Percentiles rank a stretch among this genome's conserved stretches.
Evolutionary conservation across 2,113 vertebrate genomes (phyloP).

Genomic region (Polypterus bichir): DNA sequence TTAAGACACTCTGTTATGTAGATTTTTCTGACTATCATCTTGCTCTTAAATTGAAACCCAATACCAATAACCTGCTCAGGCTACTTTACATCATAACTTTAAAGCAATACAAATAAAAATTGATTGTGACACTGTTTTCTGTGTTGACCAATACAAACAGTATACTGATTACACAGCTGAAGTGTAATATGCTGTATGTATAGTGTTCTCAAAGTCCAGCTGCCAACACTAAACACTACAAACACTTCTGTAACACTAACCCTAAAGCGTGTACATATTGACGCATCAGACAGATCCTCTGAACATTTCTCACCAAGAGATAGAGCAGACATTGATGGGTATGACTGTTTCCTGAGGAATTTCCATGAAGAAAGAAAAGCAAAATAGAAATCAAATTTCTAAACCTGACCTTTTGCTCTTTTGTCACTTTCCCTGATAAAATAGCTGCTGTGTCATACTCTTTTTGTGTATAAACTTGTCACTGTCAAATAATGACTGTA

Average conservation of each 20-base stretch:
- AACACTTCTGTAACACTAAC: constrained; percentile 2
- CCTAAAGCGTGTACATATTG: neutral
- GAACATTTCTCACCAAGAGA: constrained; percentile 21
- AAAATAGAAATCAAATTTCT: constrained; percentile 17
- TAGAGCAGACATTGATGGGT: constrained; percentile 11
- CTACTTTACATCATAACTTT: too few relatives aligned
- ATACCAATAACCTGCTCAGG: too few relatives aligned
- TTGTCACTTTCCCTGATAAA: constrained; percentile 7
- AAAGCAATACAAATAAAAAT: too few relatives aligned
- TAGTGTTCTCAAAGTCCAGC: too few relatives aligned
- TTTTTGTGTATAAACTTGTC: constrained; percentile 16
- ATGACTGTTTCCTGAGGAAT: constrained; percentile 20
- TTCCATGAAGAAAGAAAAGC: constrained; percentile 20
- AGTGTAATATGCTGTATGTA: too few relatives aligned
- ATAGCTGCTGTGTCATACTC: constrained; percentile 6
- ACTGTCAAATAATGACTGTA: constrained; percentile 8
- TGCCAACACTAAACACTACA: too few relatives aligned
- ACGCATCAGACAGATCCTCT: constrained; percentile 7
- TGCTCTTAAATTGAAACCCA: too few relatives aligned
- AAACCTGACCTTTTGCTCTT: constrained; percentile 17
- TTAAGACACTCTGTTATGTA: too few relatives aligned
- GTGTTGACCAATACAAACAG: too few relatives aligned
- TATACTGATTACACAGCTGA: too few relatives aligned
- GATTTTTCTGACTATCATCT: too few relatives aligned
- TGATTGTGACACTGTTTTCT: too few relatives aligned